Percentiles rank a stretch among this genome's conserved stretches.
phyloP scores from a whole-genome alignment of 92 coral and sea anemone species.

The Heteractis magnifica region DNA sequence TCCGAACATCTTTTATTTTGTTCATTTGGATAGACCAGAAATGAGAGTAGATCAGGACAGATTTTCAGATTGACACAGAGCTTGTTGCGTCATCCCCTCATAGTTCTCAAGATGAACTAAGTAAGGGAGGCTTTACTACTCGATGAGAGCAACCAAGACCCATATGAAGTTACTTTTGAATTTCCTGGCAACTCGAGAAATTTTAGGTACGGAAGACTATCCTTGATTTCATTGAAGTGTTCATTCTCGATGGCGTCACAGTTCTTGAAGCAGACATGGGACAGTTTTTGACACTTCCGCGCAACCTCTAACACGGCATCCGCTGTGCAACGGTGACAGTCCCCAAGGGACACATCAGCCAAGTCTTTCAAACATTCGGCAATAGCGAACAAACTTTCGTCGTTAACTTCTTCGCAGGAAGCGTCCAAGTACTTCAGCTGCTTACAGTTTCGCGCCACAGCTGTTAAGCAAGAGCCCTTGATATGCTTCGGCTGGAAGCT shows the following conservation, averaged over 20 bases:
- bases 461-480: conserved; percentile 55
- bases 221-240: neutral
- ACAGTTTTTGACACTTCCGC: conserved; percentile 53
- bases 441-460: conserved; percentile 64
- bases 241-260: conserved; percentile 35
- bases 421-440: conserved; percentile 58
- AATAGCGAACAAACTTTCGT: conserved; percentile 56
- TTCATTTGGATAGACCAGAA: no score
- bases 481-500: conserved; percentile 65
- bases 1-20: no score
- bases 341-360: conserved; percentile 69
- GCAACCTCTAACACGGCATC: conserved; percentile 57
- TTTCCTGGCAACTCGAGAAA: conserved; percentile 24
- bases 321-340: conserved; percentile 68
- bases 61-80: no score
- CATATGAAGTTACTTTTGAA: conserved; percentile 10
- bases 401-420: conserved; percentile 61
- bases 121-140: neutral
- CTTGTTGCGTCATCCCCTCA: no score
- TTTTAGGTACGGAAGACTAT: conserved; percentile 10
- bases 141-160: conserved; percentile 2
- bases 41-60: no score
- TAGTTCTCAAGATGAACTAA: no score
- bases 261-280: conserved; percentile 52
- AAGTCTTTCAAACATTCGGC: conserved; percentile 53